Conservation (phyloP, 2,113 vertebrate species). For the Gasterosteus nipponicus region DNA sequence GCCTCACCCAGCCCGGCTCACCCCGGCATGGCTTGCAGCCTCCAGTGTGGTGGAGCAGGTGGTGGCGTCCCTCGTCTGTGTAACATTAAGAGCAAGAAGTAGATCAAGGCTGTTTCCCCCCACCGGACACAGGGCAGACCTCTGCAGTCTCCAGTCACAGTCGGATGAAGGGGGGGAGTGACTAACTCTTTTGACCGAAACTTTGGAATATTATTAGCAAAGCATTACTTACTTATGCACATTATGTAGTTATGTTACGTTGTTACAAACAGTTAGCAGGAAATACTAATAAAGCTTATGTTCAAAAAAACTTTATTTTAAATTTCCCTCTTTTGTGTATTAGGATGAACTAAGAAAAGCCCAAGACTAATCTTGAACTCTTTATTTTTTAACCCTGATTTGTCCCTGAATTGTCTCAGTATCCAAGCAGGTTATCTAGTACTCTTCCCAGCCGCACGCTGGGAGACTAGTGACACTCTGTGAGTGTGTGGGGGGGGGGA, state of each 20-base stretch:
- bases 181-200: not conserved
- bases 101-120: slow-evolving; percentile 70
- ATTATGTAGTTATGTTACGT: too few species aligned
- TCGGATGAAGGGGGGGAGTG: not conserved
- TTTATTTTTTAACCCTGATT: slow-evolving; percentile 19
- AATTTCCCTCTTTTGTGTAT: slow-evolving; percentile 6
- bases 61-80: slow-evolving; percentile 67
- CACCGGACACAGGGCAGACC: slow-evolving; percentile 65
- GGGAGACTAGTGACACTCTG: slow-evolving; percentile 40
- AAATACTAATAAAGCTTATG: not conserved
- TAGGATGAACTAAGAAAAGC: not conserved
- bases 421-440: slow-evolving; percentile 18
- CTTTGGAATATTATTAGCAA: not conserved
- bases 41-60: slow-evolving; percentile 52
- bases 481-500: slow-evolving; percentile 29
- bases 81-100: slow-evolving; percentile 70
- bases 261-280: not conserved
- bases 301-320: not conserved
- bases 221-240: not conserved
- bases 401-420: not conserved
- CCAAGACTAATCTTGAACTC: slow-evolving; percentile 2
- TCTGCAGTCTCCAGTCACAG: slow-evolving; percentile 36
- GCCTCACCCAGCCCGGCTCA: not conserved
- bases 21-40: slow-evolving; percentile 1
- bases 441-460: slow-evolving; percentile 31